phyloP scores from a whole-genome alignment of 2,113 vertebrate species.

The Gambusia affinis region DNA sequence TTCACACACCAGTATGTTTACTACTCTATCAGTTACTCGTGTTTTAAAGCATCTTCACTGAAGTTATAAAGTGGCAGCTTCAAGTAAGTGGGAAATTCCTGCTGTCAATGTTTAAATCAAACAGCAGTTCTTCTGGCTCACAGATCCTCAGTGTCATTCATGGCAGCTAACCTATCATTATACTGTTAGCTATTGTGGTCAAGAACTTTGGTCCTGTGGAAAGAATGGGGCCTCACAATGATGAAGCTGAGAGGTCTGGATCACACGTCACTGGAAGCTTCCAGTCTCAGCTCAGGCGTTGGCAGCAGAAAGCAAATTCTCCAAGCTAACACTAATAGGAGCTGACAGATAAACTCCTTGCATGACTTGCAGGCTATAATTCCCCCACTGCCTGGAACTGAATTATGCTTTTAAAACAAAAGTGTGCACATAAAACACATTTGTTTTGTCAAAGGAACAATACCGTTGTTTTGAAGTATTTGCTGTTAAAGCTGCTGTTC shows the following conservation, averaged over 20 bases:
- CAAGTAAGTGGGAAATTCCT: constrained; percentile 43
- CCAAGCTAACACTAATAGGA: constrained; percentile 58
- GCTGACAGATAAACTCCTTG: constrained; percentile 69
- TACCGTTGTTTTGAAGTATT: constrained; percentile 21
- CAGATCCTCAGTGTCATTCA: constrained; percentile 37
- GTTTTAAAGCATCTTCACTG: constrained; percentile 43
- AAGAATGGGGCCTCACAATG: constrained; percentile 57
- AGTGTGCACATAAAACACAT: constrained; percentile 33
- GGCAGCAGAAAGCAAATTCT: constrained; percentile 54
- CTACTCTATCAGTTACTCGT: constrained; percentile 33
- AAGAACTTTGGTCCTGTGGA: constrained; percentile 48
- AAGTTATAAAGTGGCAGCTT: constrained; percentile 44
- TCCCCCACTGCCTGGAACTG: constrained; percentile 44
- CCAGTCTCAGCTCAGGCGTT: constrained; percentile 41
- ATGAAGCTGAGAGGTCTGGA: constrained; percentile 54
- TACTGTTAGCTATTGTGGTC: constrained; percentile 49
- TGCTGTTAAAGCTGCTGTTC: constrained; percentile 12
- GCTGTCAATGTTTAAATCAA: constrained; percentile 23
- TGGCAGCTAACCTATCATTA: constrained; percentile 49
- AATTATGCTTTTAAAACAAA: constrained; percentile 40
- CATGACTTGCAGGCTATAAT: constrained; percentile 61
- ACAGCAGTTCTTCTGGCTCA: constrained; percentile 34
- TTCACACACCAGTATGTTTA: constrained; percentile 15
- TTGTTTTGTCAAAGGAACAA: constrained; percentile 64
- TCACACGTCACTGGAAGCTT: constrained; percentile 52